Conservation (phyloP, 1,140 invertebrate species). For the Aphaenogaster rudis region DNA sequence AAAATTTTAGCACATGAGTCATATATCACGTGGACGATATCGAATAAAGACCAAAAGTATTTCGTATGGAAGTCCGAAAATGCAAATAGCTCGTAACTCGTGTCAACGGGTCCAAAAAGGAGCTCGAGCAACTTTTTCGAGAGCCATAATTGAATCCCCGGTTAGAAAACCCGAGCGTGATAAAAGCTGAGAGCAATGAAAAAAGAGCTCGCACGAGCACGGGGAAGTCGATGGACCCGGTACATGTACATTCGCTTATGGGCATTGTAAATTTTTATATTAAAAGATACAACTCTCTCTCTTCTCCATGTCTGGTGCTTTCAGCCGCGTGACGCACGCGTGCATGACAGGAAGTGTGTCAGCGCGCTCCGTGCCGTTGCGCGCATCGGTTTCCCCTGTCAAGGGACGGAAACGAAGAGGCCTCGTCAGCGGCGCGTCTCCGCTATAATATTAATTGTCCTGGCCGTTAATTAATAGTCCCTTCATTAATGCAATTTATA, state of each 20-base stretch:
- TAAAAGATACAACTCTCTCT: conserved; percentile 34
- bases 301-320: neutral
- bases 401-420: conserved; percentile 56
- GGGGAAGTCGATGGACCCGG: neutral
- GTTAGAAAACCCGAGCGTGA: conserved; percentile 41
- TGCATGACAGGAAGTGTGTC: conserved; percentile 26
- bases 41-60: conserved; percentile 34
- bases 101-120: conserved; percentile 27
- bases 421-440: conserved; percentile 49
- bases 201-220: neutral
- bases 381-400: conserved; percentile 56
- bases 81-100: conserved; percentile 39
- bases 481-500: conserved; percentile 74
- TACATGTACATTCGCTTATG: conserved; percentile 29
- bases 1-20: conserved; percentile 3
- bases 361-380: neutral
- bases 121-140: conserved; percentile 16
- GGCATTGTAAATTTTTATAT: conserved; percentile 52
- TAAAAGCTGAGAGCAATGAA: conserved; percentile 11
- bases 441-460: conserved; percentile 72
- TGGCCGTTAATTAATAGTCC: conserved; percentile 68
- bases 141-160: conserved; percentile 47
- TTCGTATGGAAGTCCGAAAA: conserved; percentile 31
- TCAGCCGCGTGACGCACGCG: conserved; percentile 4
- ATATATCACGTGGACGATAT: conserved; percentile 2